Conservation (phyloP, 2,797 vertebrate genomes). For the Sitta carolinensis region DNA sequence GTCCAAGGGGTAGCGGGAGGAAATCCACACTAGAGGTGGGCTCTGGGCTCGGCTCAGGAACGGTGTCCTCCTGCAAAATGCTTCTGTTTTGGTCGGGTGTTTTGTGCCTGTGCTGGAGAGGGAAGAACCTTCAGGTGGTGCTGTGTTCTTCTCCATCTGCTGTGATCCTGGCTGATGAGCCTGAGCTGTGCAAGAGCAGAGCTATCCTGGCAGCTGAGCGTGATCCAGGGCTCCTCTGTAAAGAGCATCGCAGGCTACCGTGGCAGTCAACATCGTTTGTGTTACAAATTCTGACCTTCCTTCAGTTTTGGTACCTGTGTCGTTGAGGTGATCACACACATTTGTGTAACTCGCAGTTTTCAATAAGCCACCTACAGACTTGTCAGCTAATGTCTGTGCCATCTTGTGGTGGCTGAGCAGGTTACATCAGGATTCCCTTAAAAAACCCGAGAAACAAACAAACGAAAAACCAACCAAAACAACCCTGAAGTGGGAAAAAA, state of each 20-base stretch:
- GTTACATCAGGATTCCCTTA: not conserved
- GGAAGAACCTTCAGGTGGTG: conserved; percentile 4
- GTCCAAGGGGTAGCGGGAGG: not conserved
- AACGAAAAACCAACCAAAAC: not conserved
- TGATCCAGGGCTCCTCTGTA: not conserved
- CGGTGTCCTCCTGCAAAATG: not conserved
- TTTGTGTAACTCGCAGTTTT: not conserved
- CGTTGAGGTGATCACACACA: accelerated
- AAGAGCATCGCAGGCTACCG: not conserved
- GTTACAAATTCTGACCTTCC: not conserved
- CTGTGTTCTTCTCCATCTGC: not conserved
- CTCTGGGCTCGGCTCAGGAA: not conserved
- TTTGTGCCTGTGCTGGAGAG: not conserved
- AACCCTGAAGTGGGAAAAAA: not conserved
- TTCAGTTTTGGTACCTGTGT: not conserved
- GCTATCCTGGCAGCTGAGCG: not conserved
- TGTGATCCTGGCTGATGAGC: not conserved
- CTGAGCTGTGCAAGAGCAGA: not conserved
- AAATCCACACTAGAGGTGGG: accelerated
- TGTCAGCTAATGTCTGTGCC: not conserved
- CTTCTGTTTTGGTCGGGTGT: not conserved
- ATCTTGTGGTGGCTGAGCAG: not conserved
- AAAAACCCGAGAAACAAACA: not conserved
- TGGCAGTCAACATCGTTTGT: no score
- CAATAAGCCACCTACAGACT: not conserved